Evolutionary conservation across 2,113 vertebrate genomes (phyloP).

Genomic region (Glaucomys volans): DNA sequence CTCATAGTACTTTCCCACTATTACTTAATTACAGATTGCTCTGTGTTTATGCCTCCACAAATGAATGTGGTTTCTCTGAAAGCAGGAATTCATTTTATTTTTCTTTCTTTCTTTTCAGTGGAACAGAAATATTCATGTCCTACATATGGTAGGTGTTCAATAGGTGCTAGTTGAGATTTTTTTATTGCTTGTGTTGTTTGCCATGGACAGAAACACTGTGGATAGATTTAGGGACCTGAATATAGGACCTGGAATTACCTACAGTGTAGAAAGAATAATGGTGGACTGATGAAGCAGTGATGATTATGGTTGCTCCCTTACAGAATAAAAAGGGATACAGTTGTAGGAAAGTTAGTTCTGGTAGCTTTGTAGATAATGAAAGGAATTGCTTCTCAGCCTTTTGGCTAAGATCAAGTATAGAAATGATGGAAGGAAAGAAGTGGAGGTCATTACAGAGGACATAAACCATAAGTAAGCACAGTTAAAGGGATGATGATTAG

Average conservation of each 20-base stretch:
- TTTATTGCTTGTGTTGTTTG: not conserved
- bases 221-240: not conserved
- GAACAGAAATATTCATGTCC: not conserved
- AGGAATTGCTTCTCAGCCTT: not conserved
- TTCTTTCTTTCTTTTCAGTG: not conserved
- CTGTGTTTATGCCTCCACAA: not conserved
- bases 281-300: not conserved
- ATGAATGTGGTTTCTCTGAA: not conserved
- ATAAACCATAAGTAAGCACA: not conserved
- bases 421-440: no score
- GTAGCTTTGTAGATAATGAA: not conserved
- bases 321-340: not conserved
- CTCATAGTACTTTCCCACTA: not conserved
- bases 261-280: not conserved
- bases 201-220: not conserved
- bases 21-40: not conserved
- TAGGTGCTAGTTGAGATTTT: not conserved
- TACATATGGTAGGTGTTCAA: not conserved
- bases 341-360: not conserved
- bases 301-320: not conserved
- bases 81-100: not conserved
- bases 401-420: no score
- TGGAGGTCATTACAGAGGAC: not conserved
- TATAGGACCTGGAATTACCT: not conserved
- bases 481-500: not conserved